Base-by-base conservation (phyloP, 2,113 vertebrate species). In the Poeciliopsis retropinna region DNA sequence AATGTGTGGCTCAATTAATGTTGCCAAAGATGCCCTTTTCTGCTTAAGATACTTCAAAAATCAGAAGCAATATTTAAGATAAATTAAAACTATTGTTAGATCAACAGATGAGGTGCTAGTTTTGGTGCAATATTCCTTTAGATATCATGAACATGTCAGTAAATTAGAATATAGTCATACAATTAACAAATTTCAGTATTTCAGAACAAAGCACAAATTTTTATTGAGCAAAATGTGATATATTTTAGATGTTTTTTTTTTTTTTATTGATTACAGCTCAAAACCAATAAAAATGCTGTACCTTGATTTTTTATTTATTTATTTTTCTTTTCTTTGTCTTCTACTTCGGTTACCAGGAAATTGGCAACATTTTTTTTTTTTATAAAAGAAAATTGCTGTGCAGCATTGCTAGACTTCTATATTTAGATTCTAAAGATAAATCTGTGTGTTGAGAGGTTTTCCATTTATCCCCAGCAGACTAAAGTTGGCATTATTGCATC, bases 401-500 rank as follows among this genome's bases (percentile, higher is more conserved):
- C 51, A 57, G 22, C 51, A 57, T 57, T 57, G 51, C 1, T n/a
- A n/a, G 25, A 57, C 5, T n/a, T n/a, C 51, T n/a, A 25, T 57
- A 25, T 57, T 57, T 57, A 57, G 51, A 57, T 29, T 39, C 22
- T 3, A 19, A 13, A 44, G 64, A 62, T 44, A 28, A 54, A 63
- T 39, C 57, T 37, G 27, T 68, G 72, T 74, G 27, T 63, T 9
- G 37, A 57, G 54, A 69, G 54, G 64, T 27, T 61, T 60, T 73
- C 64, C 60, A 14, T 7, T 14, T 3, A 32, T 63, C 64, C 34
- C 30, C 31, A 31, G 15, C 60, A 54, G 28, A 15, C 47, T 9
- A 32, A 73, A 62, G 5, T 2, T 31, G 44, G 62, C 41, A 51
- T 32, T 9, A 41, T 64, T 77, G 80, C 75, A 13, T 77, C 37